Percentiles rank a stretch among this genome's conserved stretches.
phyloP scores from a whole-genome alignment of 2,113 vertebrate species.

The Protobothrops mucrosquamatus region DNA sequence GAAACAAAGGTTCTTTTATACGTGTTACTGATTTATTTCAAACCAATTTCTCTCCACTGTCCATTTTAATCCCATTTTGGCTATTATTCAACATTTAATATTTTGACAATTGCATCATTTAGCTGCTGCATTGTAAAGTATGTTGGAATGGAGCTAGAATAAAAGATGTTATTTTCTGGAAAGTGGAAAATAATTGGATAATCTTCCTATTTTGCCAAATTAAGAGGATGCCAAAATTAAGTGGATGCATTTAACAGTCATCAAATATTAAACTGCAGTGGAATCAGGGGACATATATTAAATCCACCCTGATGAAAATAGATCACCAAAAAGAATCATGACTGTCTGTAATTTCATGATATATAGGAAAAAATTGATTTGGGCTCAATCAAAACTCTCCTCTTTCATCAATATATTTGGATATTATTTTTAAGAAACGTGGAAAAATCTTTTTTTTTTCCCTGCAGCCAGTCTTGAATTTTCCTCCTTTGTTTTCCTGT shows the following conservation, averaged over 20 bases:
- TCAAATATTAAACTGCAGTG: constrained; percentile 9
- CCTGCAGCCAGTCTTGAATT: constrained; percentile 57
- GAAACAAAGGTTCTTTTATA: not conserved
- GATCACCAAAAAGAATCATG: constrained; percentile 54
- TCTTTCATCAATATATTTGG: constrained; percentile 32
- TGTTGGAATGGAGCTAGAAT: constrained; percentile 43
- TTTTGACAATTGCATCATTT: constrained; percentile 62
- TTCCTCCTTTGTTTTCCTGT: constrained; percentile 73
- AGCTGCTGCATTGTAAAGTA: constrained; percentile 38
- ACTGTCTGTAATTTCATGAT: constrained; percentile 55
- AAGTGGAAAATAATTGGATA: not conserved
- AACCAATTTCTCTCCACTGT: not conserved
- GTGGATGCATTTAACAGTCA: constrained; percentile 27
- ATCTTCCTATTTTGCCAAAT: not conserved
- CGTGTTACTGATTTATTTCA: not conserved
- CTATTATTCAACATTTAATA: constrained; percentile 63
- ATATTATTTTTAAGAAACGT: not conserved
- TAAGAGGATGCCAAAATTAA: not conserved
- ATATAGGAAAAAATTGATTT: constrained; percentile 57
- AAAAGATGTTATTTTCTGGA: constrained; percentile 36
- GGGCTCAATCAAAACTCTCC: constrained; percentile 61
- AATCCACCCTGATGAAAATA: constrained; percentile 40
- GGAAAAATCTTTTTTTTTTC: constrained; percentile 46
- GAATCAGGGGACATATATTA: constrained; percentile 12
- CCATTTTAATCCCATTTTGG: constrained; percentile 53